Evolutionary conservation across 2,797 vertebrate species (phyloP), one percentile per base, ranked within the genome.

Genomic region (Danio aesculapii): DNA sequence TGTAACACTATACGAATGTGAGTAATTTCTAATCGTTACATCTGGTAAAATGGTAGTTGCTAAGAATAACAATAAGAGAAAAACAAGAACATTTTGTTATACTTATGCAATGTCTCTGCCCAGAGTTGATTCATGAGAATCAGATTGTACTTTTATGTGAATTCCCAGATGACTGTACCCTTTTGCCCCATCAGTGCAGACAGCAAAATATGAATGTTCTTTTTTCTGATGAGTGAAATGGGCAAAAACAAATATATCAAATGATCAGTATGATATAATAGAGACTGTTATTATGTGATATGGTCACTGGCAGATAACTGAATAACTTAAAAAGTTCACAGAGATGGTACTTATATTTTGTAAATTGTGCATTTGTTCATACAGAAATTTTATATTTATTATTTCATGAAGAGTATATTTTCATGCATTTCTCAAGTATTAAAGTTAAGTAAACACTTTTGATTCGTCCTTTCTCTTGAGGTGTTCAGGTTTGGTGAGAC

Each of bases 381-480:
- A 96, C 96, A 95, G 90, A 93, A 94, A 93, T 95, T 97, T 92
- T 95, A 96, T 99, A 99, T 99, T 99, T 99, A 99, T 99, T 99
- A 95, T 84, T 96, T 93, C 87, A 93, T 93, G 88, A 91, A 96
- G 95, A 98, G 93, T 96, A 96, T 97, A 97, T 97, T 96, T 97
- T 96, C 95, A 92, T 95, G 94, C 92, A 88, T 92, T 96, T 90
- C 84, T 88, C 89, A 88, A 90, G 85, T 88, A 90, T 86, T 88
- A 78, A 83, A 91, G 86, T 53, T 41, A 63, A 12, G 47, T 63
- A 66, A 73, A 64, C 21, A 41, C 6, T 39, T 13, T 66, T 57
- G 8, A 0, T 19, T 39, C 58, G 43, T 69, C 1, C 5, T 57
- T 63, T 73, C 14, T 13, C 41, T 52, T 70, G 5, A 21, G 13